phyloP scores from a whole-genome alignment of 2,113 vertebrate species.

The cattle (Bos taurus) region DNA sequence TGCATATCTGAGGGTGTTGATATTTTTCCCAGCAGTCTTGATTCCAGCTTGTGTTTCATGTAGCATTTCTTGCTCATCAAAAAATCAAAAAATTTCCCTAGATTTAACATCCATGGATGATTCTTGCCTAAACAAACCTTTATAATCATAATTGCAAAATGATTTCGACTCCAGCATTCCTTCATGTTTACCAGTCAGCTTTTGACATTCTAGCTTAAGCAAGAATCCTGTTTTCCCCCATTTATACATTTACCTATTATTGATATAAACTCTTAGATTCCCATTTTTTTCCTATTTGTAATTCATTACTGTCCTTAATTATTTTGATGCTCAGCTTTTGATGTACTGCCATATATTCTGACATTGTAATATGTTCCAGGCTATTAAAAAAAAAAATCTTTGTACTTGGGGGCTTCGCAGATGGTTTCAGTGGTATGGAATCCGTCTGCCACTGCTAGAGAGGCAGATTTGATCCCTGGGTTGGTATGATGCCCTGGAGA shows the following conservation, averaged over 20 bases:
- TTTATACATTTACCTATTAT: not conserved
- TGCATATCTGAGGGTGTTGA: not conserved
- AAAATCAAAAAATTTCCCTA: not conserved
- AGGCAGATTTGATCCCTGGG: not conserved
- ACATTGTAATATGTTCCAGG: not conserved
- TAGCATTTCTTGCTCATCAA: not conserved
- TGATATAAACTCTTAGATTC: not conserved
- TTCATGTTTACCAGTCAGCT: not conserved
- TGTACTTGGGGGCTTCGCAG: not conserved
- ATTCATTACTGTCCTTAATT: not conserved
- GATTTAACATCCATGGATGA: not conserved
- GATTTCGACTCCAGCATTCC: not conserved
- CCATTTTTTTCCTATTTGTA: not conserved
- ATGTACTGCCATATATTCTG: not conserved
- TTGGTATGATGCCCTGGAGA: not conserved
- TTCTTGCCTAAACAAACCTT: not conserved
- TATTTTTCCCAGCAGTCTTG: not conserved
- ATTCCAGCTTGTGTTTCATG: not conserved
- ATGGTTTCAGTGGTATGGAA: not conserved
- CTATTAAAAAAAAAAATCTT: not conserved
- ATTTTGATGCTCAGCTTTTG: not conserved
- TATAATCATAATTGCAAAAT: not conserved
- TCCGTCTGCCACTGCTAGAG: not conserved
- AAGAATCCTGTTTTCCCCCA: not conserved
- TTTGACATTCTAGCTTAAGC: not conserved